Conservation (phyloP, 2,113 vertebrate genomes). For the Barnardius zonarius region DNA sequence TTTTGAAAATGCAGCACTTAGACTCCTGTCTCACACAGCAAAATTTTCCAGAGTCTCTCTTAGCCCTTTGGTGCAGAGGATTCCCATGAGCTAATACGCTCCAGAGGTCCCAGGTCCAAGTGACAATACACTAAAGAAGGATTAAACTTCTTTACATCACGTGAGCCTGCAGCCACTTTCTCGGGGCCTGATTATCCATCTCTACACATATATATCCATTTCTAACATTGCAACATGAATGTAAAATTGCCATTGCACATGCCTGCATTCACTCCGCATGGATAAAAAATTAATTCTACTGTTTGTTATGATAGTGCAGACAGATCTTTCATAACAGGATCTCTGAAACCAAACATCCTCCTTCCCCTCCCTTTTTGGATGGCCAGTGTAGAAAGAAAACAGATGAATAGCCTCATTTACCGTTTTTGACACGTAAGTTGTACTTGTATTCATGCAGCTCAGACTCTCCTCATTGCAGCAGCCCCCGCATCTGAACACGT, state of each 20-base stretch:
- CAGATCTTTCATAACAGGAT: constrained; percentile 44
- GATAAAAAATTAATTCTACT: constrained; percentile 11
- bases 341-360: constrained; percentile 38
- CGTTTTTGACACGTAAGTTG: constrained; percentile 90
- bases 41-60: background rate
- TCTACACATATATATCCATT: background rate
- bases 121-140: background rate
- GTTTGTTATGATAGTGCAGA: constrained; percentile 23
- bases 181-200: background rate
- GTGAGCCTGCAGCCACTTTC: background rate
- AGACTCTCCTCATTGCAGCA: constrained; percentile 94
- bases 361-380: background rate
- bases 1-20: background rate
- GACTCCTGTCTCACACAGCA: background rate
- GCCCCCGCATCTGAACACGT: constrained; percentile 89
- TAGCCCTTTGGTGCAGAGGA: background rate
- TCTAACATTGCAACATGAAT: background rate
- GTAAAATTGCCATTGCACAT: background rate
- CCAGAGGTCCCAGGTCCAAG: background rate
- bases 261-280: background rate
- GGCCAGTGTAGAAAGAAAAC: background rate
- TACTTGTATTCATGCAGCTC: constrained; percentile 88
- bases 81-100: background rate
- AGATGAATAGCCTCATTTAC: constrained; percentile 70
- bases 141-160: background rate